Percentiles rank a stretch among this genome's conserved stretches.
phyloP scores from a whole-genome alignment of 2,113 vertebrate genomes.

The Heterocephalus glaber region DNA sequence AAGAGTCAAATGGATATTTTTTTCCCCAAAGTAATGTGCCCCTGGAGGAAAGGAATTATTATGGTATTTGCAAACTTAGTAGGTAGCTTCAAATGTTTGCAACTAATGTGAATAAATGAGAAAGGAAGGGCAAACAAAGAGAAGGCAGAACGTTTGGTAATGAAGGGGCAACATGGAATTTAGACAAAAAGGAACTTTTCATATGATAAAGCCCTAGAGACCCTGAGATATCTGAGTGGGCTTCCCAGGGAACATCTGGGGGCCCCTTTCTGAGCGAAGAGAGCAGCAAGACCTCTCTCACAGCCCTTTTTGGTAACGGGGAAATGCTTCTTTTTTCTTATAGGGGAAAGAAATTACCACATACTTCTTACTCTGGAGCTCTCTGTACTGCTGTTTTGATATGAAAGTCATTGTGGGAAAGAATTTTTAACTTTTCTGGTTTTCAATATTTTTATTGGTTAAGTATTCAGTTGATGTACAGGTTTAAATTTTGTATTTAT shows the following conservation, averaged over 20 bases:
- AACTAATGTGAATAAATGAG: neutral
- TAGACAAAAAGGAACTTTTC: neutral
- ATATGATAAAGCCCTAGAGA: neutral
- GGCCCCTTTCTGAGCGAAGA: neutral
- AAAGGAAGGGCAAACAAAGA: neutral
- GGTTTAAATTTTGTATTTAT: constrained; percentile 59
- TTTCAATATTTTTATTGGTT: neutral
- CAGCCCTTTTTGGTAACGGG: neutral
- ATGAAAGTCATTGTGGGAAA: neutral
- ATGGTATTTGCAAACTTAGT: neutral
- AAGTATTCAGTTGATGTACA: constrained; percentile 53
- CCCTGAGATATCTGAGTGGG: neutral
- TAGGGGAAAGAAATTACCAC: constrained; percentile 24
- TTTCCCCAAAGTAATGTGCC: neutral
- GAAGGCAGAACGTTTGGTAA: neutral
- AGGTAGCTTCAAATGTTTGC: constrained; percentile 16
- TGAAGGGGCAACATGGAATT: neutral
- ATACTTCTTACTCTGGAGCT: constrained; percentile 18
- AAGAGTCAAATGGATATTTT: constrained; percentile 25
- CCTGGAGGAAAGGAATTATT: neutral
- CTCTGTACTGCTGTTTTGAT: neutral
- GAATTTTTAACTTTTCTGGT: neutral
- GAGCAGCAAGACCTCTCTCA: neutral
- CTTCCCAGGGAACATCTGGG: neutral
- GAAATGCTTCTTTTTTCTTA: neutral